Evolutionary conservation across 2,797 vertebrate genomes (phyloP), one percentile per base, ranked within the genome.

Genomic region (Triplophysa yarkandensis): DNA sequence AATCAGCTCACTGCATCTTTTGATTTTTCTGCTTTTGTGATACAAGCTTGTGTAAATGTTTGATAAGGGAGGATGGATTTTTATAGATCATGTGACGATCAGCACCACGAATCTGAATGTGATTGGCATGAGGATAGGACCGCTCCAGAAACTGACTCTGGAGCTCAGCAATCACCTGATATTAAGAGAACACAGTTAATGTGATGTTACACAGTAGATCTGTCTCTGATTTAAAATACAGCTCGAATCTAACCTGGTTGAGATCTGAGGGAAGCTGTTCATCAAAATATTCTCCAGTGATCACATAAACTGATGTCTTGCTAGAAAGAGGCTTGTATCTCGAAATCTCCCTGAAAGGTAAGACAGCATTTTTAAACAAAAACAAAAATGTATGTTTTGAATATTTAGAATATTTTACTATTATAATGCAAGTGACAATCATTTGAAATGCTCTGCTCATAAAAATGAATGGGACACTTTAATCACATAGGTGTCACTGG

Each of bases 31-130:
- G 92, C 83, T 87, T 89, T 75, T 85, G 89, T 77, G 86, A 86
- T 81, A 94, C 89, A 23, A 94, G 85, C 83, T 84, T 91, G 86
- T 81, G 87, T 86, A 94, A 90, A 89, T 92, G 88, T 85, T 91
- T 86, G 86, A 85, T 91, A 81, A 94, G 88, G 77, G 83, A 87
- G 84, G 88, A 90, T 81, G 92, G 91, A 75, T 88, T 87, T 88
- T 87, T 90, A 87, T 93, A 93, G 90, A 93, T 91, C 91, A 92
- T 90, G 87, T 83, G 89, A 74, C 91, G 88, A 88, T 93, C 92
- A 19, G 79, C 89, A 85, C 87, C 91, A 85, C 83, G 86, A 81
- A 92, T 86, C 79, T 89, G 90, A 85, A 93, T 79, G 81, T 83
- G 91, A 85, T 85, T 87, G 87, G 91, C 92, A 80, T 85, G 87